Evolutionary conservation across 2,888 invertebrate species (phyloP).

Genomic region (Gisinianus flammeolus): DNA sequence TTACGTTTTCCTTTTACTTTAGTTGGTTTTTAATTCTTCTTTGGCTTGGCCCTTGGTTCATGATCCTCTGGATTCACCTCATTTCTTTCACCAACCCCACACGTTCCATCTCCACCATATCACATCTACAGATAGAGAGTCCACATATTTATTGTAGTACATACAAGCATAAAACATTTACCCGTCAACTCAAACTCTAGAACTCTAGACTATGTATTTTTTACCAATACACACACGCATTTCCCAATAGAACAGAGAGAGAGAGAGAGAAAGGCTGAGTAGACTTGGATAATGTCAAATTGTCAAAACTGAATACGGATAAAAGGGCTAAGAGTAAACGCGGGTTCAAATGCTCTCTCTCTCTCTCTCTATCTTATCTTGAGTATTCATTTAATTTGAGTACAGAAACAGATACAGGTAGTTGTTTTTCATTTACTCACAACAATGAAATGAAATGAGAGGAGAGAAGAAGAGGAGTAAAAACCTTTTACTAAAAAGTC

Average conservation of each 20-base stretch:
- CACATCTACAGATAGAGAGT: too few species aligned
- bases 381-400: not conserved
- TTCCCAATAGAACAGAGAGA: not conserved
- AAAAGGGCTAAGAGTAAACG: not conserved
- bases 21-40: too few species aligned
- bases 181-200: not conserved
- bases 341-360: not conserved
- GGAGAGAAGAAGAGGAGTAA: not conserved
- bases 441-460: not conserved
- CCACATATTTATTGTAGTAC: too few species aligned
- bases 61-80: slow-evolving; percentile 1
- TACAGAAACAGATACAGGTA: not conserved
- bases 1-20: too few species aligned
- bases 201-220: not conserved
- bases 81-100: not conserved
- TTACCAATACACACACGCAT: not conserved
- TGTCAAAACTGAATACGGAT: slow-evolving; percentile 7
- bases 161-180: slow-evolving; percentile 1
- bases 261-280: not conserved
- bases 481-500: too few species aligned
- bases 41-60: too few species aligned
- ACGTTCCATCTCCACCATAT: too few species aligned
- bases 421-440: too few species aligned
- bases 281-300: slow-evolving; percentile 11
- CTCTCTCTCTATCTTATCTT: not conserved